Percentiles rank a stretch among this genome's conserved stretches.
phyloP scores from a whole-genome alignment of 2,888 invertebrate genomes.

The Tromatobia lineatoria region DNA sequence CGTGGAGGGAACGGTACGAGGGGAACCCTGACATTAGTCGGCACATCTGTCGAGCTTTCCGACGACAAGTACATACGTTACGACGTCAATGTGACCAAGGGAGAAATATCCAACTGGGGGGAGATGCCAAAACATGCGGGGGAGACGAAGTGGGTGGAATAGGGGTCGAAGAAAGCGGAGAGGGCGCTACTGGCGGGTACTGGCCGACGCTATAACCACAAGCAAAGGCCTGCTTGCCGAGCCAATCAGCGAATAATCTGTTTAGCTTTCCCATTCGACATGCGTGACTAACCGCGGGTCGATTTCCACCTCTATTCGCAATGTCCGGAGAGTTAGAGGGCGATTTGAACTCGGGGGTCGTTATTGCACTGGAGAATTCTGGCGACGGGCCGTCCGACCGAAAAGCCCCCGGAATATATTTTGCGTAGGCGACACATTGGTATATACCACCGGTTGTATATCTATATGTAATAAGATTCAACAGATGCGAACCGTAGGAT shows the following conservation, averaged over 20 bases:
- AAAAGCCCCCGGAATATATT: slow-evolving; percentile 44
- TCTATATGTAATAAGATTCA: slow-evolving; percentile 24
- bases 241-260: slow-evolving; percentile 82
- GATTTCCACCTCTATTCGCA: slow-evolving; percentile 34
- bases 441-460: not conserved
- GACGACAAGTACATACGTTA: slow-evolving; percentile 38
- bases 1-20: slow-evolving; percentile 18
- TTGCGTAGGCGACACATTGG: not conserved
- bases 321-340: slow-evolving; percentile 4
- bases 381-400: not conserved
- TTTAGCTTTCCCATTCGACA: slow-evolving; percentile 81
- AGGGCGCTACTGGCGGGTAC: not conserved
- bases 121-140: slow-evolving; percentile 21
- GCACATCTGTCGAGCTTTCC: slow-evolving; percentile 78
- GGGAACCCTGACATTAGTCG: slow-evolving; percentile 74
- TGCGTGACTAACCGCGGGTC: slow-evolving; percentile 80
- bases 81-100: slow-evolving; percentile 9
- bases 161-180: slow-evolving; percentile 21
- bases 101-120: not conserved
- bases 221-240: slow-evolving; percentile 47
- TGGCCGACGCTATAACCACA: too few relatives aligned
- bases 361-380: not conserved
- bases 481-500: slow-evolving; percentile 53
- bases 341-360: not conserved
- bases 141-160: slow-evolving; percentile 2